Evolutionary conservation across 2,113 vertebrate genomes (phyloP), one percentile per base, ranked within the genome.

Genomic region (Echinops telfairi): DNA sequence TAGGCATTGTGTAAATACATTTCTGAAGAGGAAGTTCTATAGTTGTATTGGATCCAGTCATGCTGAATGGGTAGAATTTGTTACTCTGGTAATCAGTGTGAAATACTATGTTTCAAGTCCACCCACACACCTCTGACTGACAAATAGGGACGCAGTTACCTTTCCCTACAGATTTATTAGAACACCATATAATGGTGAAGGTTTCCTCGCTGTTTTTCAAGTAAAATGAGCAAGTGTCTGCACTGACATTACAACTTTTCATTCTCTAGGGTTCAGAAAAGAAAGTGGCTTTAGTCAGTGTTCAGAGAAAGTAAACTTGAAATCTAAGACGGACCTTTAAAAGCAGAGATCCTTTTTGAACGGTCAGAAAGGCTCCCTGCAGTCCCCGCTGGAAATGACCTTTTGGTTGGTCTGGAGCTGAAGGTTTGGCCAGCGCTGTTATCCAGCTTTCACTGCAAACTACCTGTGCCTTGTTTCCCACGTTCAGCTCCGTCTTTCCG

Each of bases 291-390:
- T 80, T 6, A 29, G 82, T 66, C n/a, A 70, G 47, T 47, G 43
- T 76, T 36, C 16, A 62, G 80, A 85, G 84, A 62, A 53, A 77
- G 73, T 78, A 78, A 20, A 27, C 31, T 86, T 81, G 75, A 71
- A 66, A 86, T n/a, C 38, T 40, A 25, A 64, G 83, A 47, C 23
- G n/a, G 12, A 57, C 27, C 6, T 70, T 73, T 83, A 25, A 29
- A 81, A 62, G 43, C 43, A 11, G 33, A 83, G 16, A 2, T 38
- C 38, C 10, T 81, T 75, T 40, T 79, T 62, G 38, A 29, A 36
- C 33, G 22, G 58, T 86, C 19, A 25, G 82, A 68, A 88, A n/a
- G 25, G 16, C 68, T 85, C 36, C n/a, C 60, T 78, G 73, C 20
- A 29, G 33, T 31, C 62, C 77, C 36, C 14, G 17, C 11, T 27